Evolutionary conservation across 2,888 invertebrate genomes (phyloP).

Genomic region (Timema cristinae): DNA sequence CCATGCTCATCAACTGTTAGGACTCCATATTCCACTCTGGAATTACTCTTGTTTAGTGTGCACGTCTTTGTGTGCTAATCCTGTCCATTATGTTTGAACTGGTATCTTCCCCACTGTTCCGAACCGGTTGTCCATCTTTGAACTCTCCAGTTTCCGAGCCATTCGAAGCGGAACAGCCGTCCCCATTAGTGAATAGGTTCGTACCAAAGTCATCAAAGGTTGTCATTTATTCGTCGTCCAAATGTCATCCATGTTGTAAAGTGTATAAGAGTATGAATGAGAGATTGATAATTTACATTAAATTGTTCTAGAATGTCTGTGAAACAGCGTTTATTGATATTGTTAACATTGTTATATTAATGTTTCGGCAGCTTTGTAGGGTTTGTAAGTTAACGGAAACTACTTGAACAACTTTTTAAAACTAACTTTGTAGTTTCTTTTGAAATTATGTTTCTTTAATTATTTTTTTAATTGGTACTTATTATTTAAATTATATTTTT

Average conservation of each 20-base stretch:
- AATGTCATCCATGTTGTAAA: constrained; percentile 18
- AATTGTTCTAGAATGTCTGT: constrained; percentile 20
- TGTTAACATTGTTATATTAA: constrained; percentile 20
- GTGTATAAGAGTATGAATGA: constrained; percentile 12
- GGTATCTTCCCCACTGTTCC: constrained; percentile 30
- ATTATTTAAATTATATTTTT: too few species aligned
- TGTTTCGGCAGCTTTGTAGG: constrained; percentile 24
- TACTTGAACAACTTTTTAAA: constrained; percentile 1
- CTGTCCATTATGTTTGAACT: constrained; percentile 20
- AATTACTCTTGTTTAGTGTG: constrained; percentile 11
- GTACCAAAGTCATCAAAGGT: constrained; percentile 22
- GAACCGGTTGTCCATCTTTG: constrained; percentile 34
- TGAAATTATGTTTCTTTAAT: constrained; percentile 16
- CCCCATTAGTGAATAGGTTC: constrained; percentile 36
- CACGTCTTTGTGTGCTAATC: constrained; percentile 5
- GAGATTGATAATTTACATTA: background rate
- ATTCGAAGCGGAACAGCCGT: constrained; percentile 49
- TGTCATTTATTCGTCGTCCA: constrained; percentile 16
- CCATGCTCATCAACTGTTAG: too few species aligned
- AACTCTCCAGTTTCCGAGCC: constrained; percentile 44
- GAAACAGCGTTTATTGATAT: constrained; percentile 28
- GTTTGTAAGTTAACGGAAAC: constrained; percentile 11
- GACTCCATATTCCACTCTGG: too few species aligned
- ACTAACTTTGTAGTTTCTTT: constrained; percentile 19
- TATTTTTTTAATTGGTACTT: too few species aligned